Evolutionary conservation across 2,888 invertebrate genomes (phyloP).

Genomic region (Gymnoscelis rufifasciata): DNA sequence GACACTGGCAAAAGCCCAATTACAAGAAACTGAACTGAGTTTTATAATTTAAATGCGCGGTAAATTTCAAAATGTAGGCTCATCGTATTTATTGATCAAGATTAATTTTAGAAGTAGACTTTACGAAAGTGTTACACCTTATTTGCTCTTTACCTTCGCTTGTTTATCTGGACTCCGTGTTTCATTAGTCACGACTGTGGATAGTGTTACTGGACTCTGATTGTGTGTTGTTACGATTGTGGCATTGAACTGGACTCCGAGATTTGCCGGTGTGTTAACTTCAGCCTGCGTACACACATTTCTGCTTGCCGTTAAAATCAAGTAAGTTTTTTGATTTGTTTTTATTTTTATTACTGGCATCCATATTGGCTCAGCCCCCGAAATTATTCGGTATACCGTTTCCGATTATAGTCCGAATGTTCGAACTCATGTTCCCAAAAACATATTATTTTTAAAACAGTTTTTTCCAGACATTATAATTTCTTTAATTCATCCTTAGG

Average conservation of each 20-base stretch:
- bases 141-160: neutral
- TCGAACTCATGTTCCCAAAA: too few species aligned
- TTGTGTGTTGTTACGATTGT: constrained; percentile 1
- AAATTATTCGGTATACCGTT: too few species aligned
- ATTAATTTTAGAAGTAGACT: neutral
- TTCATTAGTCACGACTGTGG: neutral
- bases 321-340: neutral
- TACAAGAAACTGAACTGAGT: too few species aligned
- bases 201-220: constrained; percentile 1
- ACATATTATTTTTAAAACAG: too few species aligned
- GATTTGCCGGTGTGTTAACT: constrained; percentile 3
- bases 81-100: neutral
- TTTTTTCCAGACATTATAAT: too few species aligned
- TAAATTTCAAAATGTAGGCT: neutral
- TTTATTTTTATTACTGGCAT: too few species aligned
- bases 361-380: too few species aligned
- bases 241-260: constrained; percentile 2
- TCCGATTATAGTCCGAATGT: too few species aligned
- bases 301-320: constrained; percentile 1
- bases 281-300: constrained; percentile 1
- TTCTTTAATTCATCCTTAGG: too few species aligned
- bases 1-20: too few species aligned
- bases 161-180: neutral
- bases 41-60: neutral
- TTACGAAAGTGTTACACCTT: neutral